Base-by-base conservation (phyloP, 2,888 invertebrate species). In the Phrixothrix hirtus region DNA sequence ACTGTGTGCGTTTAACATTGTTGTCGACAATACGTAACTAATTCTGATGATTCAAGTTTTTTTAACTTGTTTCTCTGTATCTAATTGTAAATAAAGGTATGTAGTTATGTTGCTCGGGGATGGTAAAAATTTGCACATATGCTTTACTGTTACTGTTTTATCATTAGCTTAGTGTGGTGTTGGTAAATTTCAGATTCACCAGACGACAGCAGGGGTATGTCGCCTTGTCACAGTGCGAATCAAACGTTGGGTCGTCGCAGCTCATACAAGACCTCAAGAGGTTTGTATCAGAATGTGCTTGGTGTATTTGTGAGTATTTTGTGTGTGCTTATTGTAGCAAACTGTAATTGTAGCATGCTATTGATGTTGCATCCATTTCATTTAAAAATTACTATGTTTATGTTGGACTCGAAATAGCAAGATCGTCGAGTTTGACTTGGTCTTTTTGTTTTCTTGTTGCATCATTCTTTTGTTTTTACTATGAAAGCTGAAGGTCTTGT, bases 211-310 rank as follows among this genome's bases (percentile, higher is more conserved):
- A 82, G 88, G 71, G 87, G 85, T 53, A 83, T 85, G 75, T 88
- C 88, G 0, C 88, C 88, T 12, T 83, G 85, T 70, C 78, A 81
- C 65, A 85, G 84, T 67, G 77, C 78, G 61, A 80, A 79, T 63
- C 81, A 79, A 54, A 84, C 86, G 62, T 81, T 92, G 60, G 91
- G 88, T 54, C 83, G 92, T 25, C 84, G 91, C 67, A 89, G 91
- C 76, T 91, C 91, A 31, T 92, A 91, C 80, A 92, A 92, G 79
- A 90, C 89, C 45, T 90, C 90, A 64, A 79, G 91, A 86, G 91
- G 92, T 92, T 56, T 57, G 66, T 65, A 63, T 46, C 26, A n/a
- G 26, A 25, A 30, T 36, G 10, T 38, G 29, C 38, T 30, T 47
- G 42, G 12, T n/a, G n/a, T n/a, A n/a, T n/a, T n/a, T n/a, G n/a